Percentiles rank a stretch among this genome's conserved stretches.
phyloP scores from a whole-genome alignment of 2,888 invertebrate species.

The Pachydiplax longipennis region DNA sequence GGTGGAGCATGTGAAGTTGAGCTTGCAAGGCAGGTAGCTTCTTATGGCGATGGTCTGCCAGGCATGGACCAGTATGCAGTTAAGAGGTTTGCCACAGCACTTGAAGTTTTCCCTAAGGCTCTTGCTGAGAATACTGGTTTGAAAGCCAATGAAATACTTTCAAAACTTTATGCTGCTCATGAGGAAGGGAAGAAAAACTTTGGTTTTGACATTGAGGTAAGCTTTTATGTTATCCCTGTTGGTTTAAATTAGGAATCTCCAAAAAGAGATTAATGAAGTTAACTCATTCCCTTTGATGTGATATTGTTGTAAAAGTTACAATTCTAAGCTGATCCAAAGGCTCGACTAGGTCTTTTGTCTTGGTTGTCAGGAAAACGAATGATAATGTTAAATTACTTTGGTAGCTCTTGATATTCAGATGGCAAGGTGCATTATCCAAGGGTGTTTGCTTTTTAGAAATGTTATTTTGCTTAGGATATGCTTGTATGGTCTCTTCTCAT shows the following conservation, averaged over 20 bases:
- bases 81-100: slow-evolving; percentile 87
- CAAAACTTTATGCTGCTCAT: slow-evolving; percentile 92
- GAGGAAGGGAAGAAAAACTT: slow-evolving; percentile 81
- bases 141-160: slow-evolving; percentile 84
- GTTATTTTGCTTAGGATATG: no score
- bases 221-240: slow-evolving; percentile 47
- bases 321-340: background rate
- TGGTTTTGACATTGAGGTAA: slow-evolving; percentile 88
- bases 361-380: no score
- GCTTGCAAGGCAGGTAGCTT: slow-evolving; percentile 83
- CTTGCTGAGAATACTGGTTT: slow-evolving; percentile 95
- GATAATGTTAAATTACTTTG: no score
- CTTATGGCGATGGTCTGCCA: slow-evolving; percentile 89
- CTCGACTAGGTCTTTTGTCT: no score
- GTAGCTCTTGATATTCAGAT: no score
- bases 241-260: background rate
- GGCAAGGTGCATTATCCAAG: no score
- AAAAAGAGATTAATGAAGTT: background rate
- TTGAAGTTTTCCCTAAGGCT: slow-evolving; percentile 90
- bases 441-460: no score
- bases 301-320: background rate
- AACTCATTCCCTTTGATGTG: background rate
- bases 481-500: no score
- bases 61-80: slow-evolving; percentile 98
- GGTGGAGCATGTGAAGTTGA: slow-evolving; percentile 96